Evolutionary conservation across 2,797 vertebrate species (phyloP), one percentile per base, ranked within the genome.

Genomic region (Rhodeus uyekii): DNA sequence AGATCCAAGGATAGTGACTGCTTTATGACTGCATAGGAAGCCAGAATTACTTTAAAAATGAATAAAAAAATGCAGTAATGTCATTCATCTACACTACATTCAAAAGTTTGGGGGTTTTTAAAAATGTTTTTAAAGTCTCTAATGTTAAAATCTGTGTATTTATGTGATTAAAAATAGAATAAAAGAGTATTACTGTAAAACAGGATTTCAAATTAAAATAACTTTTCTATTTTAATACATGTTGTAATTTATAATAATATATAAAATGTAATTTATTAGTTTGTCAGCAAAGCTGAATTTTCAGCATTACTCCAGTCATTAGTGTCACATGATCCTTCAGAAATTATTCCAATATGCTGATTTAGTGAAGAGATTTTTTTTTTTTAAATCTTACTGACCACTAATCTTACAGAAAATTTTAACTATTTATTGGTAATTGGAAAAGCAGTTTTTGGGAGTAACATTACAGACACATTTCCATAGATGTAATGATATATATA

Each of bases 21-120:
- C 10, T 71, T 71, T 71, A 71, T 39, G 34, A 58, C 14, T 39
- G 50, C 34, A 58, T 58, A n/a, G 50, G 1, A 75, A 42, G 22
- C 73, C 14, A 5, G 1, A 36, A n/a, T 42, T 36, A 24, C 48
- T 53, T 73, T 2, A 16, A 73, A 38, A 36, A n/a, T 0, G 5
- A 36, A 73, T 73, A 5, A 72, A 32, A 58, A 73, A 36, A 73
- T 14, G 27, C 39, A 72, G 46, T 19, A 72, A n/a, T 72, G 29
- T 34, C 46, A 36, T 36, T 50, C 46, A 72, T 50, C 29, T 36
- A 13, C 68, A 48, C 44, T 48, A 8, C 18, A 36, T 24, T 53
- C 19, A 36, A 36, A 53, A 53, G 46, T n/a, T 8, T 71, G 38
- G n/a, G 38, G 64, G 29, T 27, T 32, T 72, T 53, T 50, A 18